Evolutionary conservation across 2,888 invertebrate species (phyloP).

Genomic region (Cosmopolites sordidus): DNA sequence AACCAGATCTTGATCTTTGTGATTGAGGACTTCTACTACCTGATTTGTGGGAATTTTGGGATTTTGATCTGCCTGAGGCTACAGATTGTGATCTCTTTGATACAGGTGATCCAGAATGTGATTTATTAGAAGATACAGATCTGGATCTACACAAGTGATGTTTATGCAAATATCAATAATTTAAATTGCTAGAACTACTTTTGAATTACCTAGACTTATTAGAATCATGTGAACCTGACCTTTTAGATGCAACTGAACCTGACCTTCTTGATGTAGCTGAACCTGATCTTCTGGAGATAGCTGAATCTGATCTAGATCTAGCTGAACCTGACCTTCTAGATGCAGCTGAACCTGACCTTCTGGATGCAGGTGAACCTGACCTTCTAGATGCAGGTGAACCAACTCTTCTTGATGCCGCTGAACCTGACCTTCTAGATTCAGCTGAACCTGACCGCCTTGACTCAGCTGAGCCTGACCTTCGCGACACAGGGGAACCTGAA

Average conservation of each 20-base stretch:
- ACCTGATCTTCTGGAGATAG: conserved; percentile 4
- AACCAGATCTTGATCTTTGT: neutral
- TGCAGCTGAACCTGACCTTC: conserved; percentile 28
- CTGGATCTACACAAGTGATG: too few species aligned
- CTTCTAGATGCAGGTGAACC: conserved; percentile 29
- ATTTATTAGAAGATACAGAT: neutral
- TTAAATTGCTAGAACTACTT: too few species aligned
- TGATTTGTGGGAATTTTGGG: neutral
- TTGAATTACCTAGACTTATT: conserved; percentile 15
- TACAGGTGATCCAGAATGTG: neutral
- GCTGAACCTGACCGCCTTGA: conserved; percentile 14
- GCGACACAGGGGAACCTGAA: conserved; percentile 25
- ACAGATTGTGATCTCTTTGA: conserved; percentile 18
- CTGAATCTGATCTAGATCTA: conserved; percentile 6
- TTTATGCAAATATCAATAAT: too few species aligned
- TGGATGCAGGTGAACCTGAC: conserved; percentile 32
- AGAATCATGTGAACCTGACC: conserved; percentile 46
- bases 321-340: conserved; percentile 30
- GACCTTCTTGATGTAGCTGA: neutral
- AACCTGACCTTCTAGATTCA: conserved; percentile 26
- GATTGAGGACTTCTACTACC: conserved; percentile 4
- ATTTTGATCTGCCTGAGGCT: conserved; percentile 10
- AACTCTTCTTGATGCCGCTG: conserved; percentile 30
- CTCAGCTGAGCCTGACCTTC: conserved; percentile 16
- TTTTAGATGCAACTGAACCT: conserved; percentile 45